These are phyloP conservation scores for Cydia splendana DNA, from an alignment of 1,140 invertebrate species.

Conservation along the genomic window DNA sequence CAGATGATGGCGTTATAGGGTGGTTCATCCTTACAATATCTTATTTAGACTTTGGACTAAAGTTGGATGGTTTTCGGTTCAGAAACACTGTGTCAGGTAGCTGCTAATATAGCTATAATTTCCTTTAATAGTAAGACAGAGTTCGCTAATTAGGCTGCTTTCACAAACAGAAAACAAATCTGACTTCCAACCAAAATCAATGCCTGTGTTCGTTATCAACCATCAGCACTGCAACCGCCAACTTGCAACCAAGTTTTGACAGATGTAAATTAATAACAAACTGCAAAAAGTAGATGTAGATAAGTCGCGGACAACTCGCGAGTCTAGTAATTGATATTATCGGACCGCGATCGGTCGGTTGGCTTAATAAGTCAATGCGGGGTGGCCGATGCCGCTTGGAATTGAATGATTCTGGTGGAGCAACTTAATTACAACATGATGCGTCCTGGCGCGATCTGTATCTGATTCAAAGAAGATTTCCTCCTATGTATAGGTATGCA, in stretches of 20 bases:
- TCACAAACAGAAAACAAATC: not conserved
- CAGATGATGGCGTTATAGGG: too few species aligned
- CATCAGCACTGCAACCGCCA: not conserved
- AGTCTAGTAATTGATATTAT: conserved; percentile 29
- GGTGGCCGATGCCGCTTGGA: not conserved
- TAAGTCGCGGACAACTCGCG: conserved; percentile 16
- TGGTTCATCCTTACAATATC: too few species aligned
- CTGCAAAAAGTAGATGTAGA: conserved; percentile 26
- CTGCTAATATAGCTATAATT: too few species aligned
- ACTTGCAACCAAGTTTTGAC: conserved; percentile 3
- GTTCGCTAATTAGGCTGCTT: too few species aligned
- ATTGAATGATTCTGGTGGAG: conserved; percentile 4
- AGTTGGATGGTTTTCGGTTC: too few species aligned
- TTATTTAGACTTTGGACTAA: too few species aligned
- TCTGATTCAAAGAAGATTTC: not conserved
- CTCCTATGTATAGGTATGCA: not conserved
- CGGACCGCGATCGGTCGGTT: not conserved
- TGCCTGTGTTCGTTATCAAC: conserved; percentile 8
- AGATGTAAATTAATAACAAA: conserved; percentile 32
- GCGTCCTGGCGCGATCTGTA: conserved; percentile 19
- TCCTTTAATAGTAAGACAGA: too few species aligned
- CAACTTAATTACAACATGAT: conserved; percentile 22
- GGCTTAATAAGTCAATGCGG: conserved; percentile 28
- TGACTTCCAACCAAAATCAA: not conserved
- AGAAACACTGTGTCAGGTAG: too few species aligned